Evolutionary conservation across 2,797 vertebrate genomes (phyloP).

Genomic region (Phyllotis vaccarum): DNA sequence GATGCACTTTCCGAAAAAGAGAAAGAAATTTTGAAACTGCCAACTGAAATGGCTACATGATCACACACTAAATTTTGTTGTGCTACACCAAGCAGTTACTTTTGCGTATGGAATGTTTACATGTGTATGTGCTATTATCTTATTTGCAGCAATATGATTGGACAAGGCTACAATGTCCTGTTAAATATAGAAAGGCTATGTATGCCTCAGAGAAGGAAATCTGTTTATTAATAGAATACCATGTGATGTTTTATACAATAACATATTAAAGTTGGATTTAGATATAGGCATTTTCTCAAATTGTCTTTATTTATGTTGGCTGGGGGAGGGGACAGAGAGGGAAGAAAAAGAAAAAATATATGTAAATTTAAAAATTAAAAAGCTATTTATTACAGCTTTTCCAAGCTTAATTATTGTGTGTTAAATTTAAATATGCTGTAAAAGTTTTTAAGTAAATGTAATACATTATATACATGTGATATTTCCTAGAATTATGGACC

Average conservation of each 20-base stretch:
- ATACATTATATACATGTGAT: background rate
- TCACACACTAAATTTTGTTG: background rate
- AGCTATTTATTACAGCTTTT: background rate
- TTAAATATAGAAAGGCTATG: background rate
- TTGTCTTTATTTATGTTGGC: background rate
- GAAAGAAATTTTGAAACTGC: conserved; percentile 15
- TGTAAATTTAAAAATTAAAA: too few species aligned
- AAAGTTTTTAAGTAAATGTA: background rate
- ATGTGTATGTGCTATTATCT: background rate
- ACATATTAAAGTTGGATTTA: background rate
- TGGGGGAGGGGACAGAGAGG: too few species aligned
- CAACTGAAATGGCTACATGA: background rate
- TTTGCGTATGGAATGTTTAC: conserved; percentile 34
- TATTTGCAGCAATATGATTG: background rate
- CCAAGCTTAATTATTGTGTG: background rate
- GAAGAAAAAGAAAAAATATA: too few species aligned
- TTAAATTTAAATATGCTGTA: background rate
- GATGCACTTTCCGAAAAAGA: background rate
- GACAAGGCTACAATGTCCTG: background rate
- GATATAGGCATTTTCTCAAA: background rate
- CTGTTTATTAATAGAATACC: too few species aligned
- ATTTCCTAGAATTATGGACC: conserved; percentile 16
- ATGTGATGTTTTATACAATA: background rate
- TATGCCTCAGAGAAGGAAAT: background rate
- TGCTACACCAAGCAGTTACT: background rate